Evolutionary conservation across 2,888 invertebrate genomes (phyloP), one percentile per base, ranked within the genome.

Genomic region (Drosophila mettleri): DNA sequence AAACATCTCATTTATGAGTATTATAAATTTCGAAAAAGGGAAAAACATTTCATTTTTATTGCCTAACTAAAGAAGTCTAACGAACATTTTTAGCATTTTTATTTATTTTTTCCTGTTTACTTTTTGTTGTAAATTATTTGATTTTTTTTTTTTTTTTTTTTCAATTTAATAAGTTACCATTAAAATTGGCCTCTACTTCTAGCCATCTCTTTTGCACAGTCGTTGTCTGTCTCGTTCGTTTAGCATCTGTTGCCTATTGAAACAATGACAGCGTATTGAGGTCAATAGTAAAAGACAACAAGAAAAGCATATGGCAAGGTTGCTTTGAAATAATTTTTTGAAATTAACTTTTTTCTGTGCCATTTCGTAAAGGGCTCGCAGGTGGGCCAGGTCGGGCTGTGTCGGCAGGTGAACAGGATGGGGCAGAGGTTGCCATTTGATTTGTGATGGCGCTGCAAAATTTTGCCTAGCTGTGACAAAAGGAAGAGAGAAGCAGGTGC

Each of bases 241-340:
- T 34, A 45, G 36, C 34, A n/a, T 29, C 12, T 14, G 24, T n/a
- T 14, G 8, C 84, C 86, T 78, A 77, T 88, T 81, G 86, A 85
- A 85, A 88, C 85, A 84, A 86, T 74, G 66, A 78, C 75, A 75
- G 64, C 22, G 63, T 85, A 79, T 89, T 80, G 72, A 76, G 85
- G 87, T 89, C 88, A 86, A 86, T 89, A 82, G 71, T 84, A 86
- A 82, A 86, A 86, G 74, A 82, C 69, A 88, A 86, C 74, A 86
- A 77, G 27, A 36, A 62, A 48, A 63, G 34, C 88, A 88, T 86
- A 88, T 85, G 89, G 87, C 89, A 86, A 86, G 89, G 89, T 87
- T 88, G 85, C 78, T 86, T 79, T 78, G 82, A 87, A 81, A 88
- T 86, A 71, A 84, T 88, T 79, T 78, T 87, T 67, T 74, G 66